These are phyloP conservation scores for Himalopsyche japonica DNA, from an alignment of 2,888 invertebrate species.

Conservation along the genomic window DNA sequence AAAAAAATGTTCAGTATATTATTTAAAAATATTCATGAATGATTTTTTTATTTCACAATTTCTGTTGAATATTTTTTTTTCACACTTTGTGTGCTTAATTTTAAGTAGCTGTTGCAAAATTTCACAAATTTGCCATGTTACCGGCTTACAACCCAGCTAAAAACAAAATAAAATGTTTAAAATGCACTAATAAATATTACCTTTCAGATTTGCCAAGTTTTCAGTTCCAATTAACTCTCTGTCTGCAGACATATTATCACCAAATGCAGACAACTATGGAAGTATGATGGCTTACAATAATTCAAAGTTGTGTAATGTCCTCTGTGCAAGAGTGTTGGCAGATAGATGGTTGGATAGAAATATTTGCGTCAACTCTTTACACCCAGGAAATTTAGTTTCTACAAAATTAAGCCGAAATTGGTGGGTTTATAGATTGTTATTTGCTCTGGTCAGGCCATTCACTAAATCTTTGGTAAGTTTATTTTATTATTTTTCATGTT, in stretches of 20 bases:
- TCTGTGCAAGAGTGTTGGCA: conserved; percentile 80
- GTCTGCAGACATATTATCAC: conserved; percentile 67
- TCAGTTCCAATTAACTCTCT: conserved; percentile 52
- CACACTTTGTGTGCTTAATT: no score
- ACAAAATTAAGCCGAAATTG: conserved; percentile 77
- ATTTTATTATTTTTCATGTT: no score
- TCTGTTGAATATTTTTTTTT: no score
- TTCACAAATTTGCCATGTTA: no score
- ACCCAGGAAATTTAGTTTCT: conserved; percentile 91
- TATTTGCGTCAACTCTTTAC: conserved; percentile 77
- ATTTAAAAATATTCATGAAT: no score
- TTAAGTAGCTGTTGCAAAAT: no score
- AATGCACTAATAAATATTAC: conserved; percentile 41
- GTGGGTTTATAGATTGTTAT: conserved; percentile 81
- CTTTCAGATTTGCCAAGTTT: conserved; percentile 52
- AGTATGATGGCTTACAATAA: conserved; percentile 88
- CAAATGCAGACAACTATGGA: conserved; percentile 71
- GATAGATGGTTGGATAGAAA: conserved; percentile 69
- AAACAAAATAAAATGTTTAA: not conserved
- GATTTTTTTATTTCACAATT: no score
- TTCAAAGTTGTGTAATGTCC: conserved; percentile 85
- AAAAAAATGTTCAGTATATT: no score
- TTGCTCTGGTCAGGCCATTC: conserved; percentile 85
- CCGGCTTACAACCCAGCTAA: no score
- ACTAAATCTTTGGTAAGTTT: conserved; percentile 85